phyloP scores from a whole-genome alignment of 2,888 invertebrate species.

The Dromius quadrimaculatus region DNA sequence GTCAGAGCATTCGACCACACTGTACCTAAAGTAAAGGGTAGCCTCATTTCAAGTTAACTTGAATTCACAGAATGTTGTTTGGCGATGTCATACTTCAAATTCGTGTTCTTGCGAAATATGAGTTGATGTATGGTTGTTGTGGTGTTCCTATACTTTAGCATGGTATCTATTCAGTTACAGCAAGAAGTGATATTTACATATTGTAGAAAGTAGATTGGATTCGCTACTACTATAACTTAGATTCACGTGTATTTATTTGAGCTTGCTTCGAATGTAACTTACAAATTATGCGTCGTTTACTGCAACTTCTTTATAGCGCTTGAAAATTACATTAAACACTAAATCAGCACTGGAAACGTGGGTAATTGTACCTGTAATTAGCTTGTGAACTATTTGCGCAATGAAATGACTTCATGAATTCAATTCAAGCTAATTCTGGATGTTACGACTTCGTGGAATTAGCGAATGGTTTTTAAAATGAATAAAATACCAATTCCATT shows the following conservation, averaged over 20 bases:
- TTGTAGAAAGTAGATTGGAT: slow-evolving; percentile 27
- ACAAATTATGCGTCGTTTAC: slow-evolving; percentile 24
- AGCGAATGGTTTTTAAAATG: background rate
- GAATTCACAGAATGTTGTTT: slow-evolving; percentile 14
- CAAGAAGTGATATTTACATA: slow-evolving; percentile 47
- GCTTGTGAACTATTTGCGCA: background rate
- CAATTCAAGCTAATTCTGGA: background rate
- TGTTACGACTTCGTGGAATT: background rate
- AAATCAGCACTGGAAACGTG: slow-evolving; percentile 5
- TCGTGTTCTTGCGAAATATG: slow-evolving; percentile 28
- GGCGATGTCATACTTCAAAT: slow-evolving; percentile 45
- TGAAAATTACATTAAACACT: slow-evolving; percentile 7
- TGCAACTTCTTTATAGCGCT: slow-evolving; percentile 8
- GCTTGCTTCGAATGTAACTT: slow-evolving; percentile 23
- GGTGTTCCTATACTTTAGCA: background rate
- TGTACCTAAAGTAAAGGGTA: slow-evolving; percentile 26
- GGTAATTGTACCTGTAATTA: slow-evolving; percentile 14
- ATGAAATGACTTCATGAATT: slow-evolving; percentile 5
- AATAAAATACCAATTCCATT: background rate
- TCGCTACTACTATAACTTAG: slow-evolving; percentile 32
- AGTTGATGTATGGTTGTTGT: background rate
- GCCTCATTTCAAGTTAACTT: slow-evolving; percentile 30
- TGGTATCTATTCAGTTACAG: slow-evolving; percentile 32
- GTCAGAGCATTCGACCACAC: background rate
- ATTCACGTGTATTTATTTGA: slow-evolving; percentile 36